A percentile compares a stretch with the other conserved stretches of the same genome.
These are phyloP conservation scores for Donacobius atricapilla DNA, from an alignment of 2,113 vertebrate species.

Conservation along the genomic window DNA sequence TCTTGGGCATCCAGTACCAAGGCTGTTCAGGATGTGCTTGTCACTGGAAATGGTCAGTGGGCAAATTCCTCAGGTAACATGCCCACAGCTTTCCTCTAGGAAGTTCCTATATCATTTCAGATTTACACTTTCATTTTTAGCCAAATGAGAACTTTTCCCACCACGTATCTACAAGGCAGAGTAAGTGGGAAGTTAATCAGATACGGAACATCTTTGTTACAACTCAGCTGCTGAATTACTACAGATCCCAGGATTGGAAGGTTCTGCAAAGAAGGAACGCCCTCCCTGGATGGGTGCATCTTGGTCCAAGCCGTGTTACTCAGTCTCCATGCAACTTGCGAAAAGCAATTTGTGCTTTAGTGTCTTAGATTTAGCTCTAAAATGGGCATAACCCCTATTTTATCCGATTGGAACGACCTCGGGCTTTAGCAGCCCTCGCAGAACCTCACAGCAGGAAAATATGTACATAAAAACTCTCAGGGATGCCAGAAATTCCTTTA, in stretches of 20 bases:
- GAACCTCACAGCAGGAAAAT: background rate
- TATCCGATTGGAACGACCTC: background rate
- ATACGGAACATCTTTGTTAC: background rate
- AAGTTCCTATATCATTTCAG: background rate
- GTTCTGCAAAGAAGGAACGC: background rate
- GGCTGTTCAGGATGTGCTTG: background rate
- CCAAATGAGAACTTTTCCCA: background rate
- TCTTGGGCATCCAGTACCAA: background rate
- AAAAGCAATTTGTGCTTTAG: background rate
- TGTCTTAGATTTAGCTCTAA: background rate
- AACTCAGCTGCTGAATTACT: background rate
- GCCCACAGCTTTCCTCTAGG: background rate
- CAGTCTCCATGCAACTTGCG: background rate
- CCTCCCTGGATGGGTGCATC: background rate
- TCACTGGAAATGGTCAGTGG: background rate
- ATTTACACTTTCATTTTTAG: background rate
- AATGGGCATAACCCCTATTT: background rate
- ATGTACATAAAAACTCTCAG: background rate
- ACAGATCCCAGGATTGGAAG: rapidly evolving
- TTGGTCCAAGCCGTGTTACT: background rate
- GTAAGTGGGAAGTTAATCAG: background rate
- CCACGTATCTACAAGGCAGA: background rate
- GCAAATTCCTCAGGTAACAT: rapidly evolving
- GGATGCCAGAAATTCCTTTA: background rate
- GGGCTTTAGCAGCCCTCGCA: background rate